phyloP scores from a whole-genome alignment of 2,797 vertebrate species.

The Jordanella pulchra region DNA sequence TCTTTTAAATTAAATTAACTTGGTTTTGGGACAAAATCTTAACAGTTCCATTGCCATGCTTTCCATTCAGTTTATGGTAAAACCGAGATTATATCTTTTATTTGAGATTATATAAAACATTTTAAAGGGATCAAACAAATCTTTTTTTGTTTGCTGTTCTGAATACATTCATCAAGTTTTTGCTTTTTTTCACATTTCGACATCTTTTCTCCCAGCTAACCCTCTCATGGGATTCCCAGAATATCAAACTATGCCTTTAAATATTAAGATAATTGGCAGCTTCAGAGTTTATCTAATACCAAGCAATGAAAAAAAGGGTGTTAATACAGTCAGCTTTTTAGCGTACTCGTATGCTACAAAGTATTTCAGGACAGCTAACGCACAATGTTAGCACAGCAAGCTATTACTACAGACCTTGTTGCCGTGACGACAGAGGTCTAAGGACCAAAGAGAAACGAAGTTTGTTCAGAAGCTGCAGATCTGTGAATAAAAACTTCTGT shows the following conservation, averaged over 20 bases:
- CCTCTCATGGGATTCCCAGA: conserved; percentile 6
- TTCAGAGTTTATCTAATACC: conserved; percentile 17
- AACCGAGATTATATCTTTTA: neutral
- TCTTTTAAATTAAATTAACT: neutral
- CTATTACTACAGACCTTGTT: conserved; percentile 38
- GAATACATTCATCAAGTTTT: neutral
- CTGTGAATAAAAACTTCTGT: conserved; percentile 69
- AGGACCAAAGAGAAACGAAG: conserved; percentile 19
- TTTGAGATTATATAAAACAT: neutral
- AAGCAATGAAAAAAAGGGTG: neutral
- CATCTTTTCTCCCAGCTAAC: neutral
- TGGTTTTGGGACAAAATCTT: neutral
- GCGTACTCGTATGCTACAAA: neutral
- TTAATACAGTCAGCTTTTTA: neutral
- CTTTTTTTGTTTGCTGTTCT: neutral
- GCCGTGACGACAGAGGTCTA: conserved; percentile 33
- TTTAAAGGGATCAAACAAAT: neutral
- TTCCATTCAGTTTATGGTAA: neutral
- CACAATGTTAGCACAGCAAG: conserved; percentile 33
- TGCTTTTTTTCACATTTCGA: neutral
- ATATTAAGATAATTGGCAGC: conserved; percentile 8
- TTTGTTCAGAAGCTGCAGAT: conserved; percentile 44
- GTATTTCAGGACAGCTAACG: conserved; percentile 35
- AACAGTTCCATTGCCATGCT: neutral
- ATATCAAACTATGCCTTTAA: conserved; percentile 20